phyloP scores from a whole-genome alignment of 1,140 invertebrate genomes.

The Drosophila kanapiae region DNA sequence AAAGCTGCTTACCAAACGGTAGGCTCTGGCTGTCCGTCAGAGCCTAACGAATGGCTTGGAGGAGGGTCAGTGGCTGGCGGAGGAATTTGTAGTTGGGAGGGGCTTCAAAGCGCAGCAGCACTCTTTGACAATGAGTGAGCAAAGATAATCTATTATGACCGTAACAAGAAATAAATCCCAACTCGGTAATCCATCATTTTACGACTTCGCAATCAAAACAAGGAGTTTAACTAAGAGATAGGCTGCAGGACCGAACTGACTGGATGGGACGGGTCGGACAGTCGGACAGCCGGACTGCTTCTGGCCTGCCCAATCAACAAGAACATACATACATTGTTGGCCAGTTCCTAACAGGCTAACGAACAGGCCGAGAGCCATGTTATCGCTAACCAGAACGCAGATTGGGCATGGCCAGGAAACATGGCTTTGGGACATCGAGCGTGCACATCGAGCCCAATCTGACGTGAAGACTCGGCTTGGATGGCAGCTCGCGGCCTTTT shows the following conservation, averaged over 20 bases:
- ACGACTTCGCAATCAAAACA: constrained; percentile 79
- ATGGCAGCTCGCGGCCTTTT: constrained; percentile 65
- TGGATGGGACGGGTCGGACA: no score
- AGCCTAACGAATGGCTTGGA: constrained; percentile 61
- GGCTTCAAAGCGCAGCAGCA: constrained; percentile 27
- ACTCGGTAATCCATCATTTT: constrained; percentile 82
- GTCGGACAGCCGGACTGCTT: constrained; percentile 15
- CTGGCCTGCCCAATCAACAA: constrained; percentile 62
- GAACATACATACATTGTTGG: constrained; percentile 40
- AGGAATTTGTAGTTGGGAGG: constrained; percentile 11
- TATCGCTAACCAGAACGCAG: constrained; percentile 60
- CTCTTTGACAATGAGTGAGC: constrained; percentile 75
- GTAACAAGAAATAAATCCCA: constrained; percentile 80
- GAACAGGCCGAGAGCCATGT: constrained; percentile 70
- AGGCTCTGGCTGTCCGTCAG: constrained; percentile 29
- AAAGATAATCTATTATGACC: constrained; percentile 82
- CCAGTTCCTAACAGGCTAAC: constrained; percentile 54
- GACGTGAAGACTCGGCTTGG: constrained; percentile 59
- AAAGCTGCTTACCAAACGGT: constrained; percentile 50
- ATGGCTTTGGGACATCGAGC: constrained; percentile 70
- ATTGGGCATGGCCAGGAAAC: constrained; percentile 54
- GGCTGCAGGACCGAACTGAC: constrained; percentile 10
- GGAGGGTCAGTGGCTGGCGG: not conserved
- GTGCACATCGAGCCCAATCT: constrained; percentile 38
- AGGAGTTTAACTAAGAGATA: constrained; percentile 74